Evolutionary conservation across 2,113 vertebrate genomes (phyloP).

Genomic region (Oriolus oriolus): DNA sequence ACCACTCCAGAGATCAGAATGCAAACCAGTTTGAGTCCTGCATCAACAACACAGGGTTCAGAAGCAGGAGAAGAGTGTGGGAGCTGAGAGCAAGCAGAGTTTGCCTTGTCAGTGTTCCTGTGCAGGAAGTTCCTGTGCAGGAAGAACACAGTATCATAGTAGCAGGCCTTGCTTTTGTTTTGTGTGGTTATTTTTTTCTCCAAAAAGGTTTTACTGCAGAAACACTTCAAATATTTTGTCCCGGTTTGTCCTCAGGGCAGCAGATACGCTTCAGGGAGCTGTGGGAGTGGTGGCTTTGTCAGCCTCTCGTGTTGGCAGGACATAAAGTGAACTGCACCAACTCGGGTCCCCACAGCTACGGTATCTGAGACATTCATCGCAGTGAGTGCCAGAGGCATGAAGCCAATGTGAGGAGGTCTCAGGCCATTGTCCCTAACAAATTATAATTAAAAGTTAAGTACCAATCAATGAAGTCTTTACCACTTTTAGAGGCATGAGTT

Average conservation of each 20-base stretch:
- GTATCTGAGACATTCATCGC: not conserved
- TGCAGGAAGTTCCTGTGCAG: not conserved
- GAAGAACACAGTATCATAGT: not conserved
- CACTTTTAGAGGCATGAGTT: not conserved
- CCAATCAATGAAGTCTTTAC: not conserved
- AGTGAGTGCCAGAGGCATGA: not conserved
- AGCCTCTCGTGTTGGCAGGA: not conserved
- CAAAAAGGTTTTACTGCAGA: not conserved
- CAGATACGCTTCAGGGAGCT: not conserved
- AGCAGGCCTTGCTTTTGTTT: not conserved
- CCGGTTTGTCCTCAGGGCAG: not conserved
- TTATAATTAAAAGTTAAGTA: not conserved
- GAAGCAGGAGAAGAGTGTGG: not conserved
- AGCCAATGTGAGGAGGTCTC: not conserved
- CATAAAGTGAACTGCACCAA: not conserved
- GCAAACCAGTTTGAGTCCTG: not conserved
- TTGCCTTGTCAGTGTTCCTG: not conserved
- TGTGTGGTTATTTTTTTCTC: not conserved
- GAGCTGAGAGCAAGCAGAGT: not conserved
- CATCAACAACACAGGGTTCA: not conserved
- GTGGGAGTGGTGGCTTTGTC: not conserved
- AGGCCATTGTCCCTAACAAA: constrained; percentile 17
- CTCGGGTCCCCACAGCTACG: not conserved
- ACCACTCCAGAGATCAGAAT: not conserved
- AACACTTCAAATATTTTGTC: not conserved